These are phyloP conservation scores for Coleophora flavipennella DNA, from an alignment of 2,888 invertebrate genomes.

Conservation along the genomic window DNA sequence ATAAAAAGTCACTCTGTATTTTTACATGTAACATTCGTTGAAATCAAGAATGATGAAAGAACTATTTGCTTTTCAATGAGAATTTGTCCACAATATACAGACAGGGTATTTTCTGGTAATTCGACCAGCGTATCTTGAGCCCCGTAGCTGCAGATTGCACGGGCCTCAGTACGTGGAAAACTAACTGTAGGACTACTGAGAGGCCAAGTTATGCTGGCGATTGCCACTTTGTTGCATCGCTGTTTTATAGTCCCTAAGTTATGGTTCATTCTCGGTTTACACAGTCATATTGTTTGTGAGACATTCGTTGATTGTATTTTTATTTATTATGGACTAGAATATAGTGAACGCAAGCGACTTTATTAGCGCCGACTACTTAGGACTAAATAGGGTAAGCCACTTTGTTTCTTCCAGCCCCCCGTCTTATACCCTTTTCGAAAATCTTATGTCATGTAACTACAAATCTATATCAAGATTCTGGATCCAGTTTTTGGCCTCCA, in stretches of 20 bases:
- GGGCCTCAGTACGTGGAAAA: too few relatives aligned
- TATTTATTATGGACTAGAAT: constrained; percentile 1
- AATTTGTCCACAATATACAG: constrained; percentile 21
- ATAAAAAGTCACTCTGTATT: too few relatives aligned
- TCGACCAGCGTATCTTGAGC: constrained; percentile 12
- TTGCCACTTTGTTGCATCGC: constrained; percentile 14
- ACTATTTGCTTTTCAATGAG: constrained; percentile 21
- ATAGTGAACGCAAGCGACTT: too few relatives aligned
- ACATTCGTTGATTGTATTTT: not conserved
- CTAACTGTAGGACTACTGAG: not conserved
- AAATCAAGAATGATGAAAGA: too few relatives aligned
- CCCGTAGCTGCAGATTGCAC: not conserved
- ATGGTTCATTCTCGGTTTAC: constrained; percentile 14
- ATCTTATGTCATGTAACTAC: too few relatives aligned
- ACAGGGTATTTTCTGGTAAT: constrained; percentile 18
- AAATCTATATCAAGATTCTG: too few relatives aligned
- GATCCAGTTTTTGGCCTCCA: too few relatives aligned
- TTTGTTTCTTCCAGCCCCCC: too few relatives aligned
- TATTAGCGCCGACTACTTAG: too few relatives aligned
- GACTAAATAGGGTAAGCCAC: too few relatives aligned
- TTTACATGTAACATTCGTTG: too few relatives aligned
- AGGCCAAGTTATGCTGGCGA: constrained; percentile 5
- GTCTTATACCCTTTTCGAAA: too few relatives aligned
- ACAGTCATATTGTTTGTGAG: constrained; percentile 13
- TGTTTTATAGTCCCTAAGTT: constrained; percentile 17